phyloP scores from a whole-genome alignment of 2,797 vertebrate genomes.

The Emydoidea blandingii region DNA sequence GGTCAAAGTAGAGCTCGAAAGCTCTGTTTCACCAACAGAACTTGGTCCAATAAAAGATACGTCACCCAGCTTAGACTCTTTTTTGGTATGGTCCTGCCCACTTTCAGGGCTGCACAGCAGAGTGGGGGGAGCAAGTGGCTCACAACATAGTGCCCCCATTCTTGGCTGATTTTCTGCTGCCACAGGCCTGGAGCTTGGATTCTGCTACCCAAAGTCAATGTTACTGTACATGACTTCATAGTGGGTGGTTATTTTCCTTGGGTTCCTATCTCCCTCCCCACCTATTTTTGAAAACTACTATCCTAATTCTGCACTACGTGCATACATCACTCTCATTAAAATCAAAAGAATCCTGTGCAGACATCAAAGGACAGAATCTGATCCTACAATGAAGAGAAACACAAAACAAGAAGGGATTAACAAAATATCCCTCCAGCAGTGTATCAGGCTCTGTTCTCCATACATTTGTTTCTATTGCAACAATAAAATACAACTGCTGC shows the following conservation, averaged over 20 bases:
- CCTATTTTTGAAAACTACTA: background rate
- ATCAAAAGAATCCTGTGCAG: background rate
- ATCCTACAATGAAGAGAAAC: background rate
- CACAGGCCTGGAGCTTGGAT: background rate
- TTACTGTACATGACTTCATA: background rate
- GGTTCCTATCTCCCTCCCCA: background rate
- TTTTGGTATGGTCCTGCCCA: background rate
- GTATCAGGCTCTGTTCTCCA: background rate
- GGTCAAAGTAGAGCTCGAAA: background rate
- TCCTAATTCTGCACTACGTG: background rate
- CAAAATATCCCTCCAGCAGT: background rate
- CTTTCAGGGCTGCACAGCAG: background rate
- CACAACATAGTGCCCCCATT: background rate
- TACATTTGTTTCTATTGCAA: background rate
- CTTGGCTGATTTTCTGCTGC: background rate
- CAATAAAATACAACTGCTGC: background rate
- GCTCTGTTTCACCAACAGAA: no score
- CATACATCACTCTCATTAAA: background rate
- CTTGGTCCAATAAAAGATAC: no score
- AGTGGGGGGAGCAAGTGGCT: background rate
- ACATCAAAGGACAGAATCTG: background rate
- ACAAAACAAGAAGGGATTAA: slow-evolving; percentile 21
- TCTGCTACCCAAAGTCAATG: background rate
- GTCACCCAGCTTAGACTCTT: background rate
- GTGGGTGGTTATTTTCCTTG: background rate